These are phyloP conservation scores for Charanyca ferruginea DNA, from an alignment of 2,888 invertebrate genomes.

Conservation along the genomic window DNA sequence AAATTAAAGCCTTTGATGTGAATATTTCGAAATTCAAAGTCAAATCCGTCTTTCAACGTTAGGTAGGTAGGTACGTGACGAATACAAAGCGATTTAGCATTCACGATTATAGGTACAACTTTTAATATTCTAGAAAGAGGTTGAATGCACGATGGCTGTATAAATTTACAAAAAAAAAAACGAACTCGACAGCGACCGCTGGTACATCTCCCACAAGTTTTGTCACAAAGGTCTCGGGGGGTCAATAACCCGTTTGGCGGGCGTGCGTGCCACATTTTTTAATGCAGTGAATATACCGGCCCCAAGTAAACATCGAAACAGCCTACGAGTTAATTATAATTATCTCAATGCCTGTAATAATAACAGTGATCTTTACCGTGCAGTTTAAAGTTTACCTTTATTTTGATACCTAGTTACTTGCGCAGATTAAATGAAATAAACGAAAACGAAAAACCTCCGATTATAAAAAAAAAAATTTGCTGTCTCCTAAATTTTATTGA, in stretches of 20 bases:
- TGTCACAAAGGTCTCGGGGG: slow-evolving; percentile 87
- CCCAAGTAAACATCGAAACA: slow-evolving; percentile 67
- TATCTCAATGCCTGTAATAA: slow-evolving; percentile 5
- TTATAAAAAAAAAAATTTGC: too few species aligned
- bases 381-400: slow-evolving; percentile 19
- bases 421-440: slow-evolving; percentile 13
- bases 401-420: slow-evolving; percentile 10
- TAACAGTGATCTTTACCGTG: slow-evolving; percentile 32
- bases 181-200: slow-evolving; percentile 69
- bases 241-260: slow-evolving; percentile 88
- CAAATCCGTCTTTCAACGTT: slow-evolving; percentile 49
- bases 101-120: slow-evolving; percentile 51
- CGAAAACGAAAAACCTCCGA: neutral
- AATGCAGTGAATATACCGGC: slow-evolving; percentile 76
- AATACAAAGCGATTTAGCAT: slow-evolving; percentile 60
- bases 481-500: neutral
- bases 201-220: slow-evolving; percentile 87
- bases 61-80: slow-evolving; percentile 61
- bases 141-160: slow-evolving; percentile 69
- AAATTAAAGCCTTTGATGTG: slow-evolving; percentile 23
- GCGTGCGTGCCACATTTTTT: slow-evolving; percentile 86
- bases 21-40: slow-evolving; percentile 48
- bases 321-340: slow-evolving; percentile 46
- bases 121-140: slow-evolving; percentile 69
- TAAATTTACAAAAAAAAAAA: slow-evolving; percentile 67